Conservation (phyloP, 2,888 invertebrate genomes). For the Trissolcus brochymenae region DNA sequence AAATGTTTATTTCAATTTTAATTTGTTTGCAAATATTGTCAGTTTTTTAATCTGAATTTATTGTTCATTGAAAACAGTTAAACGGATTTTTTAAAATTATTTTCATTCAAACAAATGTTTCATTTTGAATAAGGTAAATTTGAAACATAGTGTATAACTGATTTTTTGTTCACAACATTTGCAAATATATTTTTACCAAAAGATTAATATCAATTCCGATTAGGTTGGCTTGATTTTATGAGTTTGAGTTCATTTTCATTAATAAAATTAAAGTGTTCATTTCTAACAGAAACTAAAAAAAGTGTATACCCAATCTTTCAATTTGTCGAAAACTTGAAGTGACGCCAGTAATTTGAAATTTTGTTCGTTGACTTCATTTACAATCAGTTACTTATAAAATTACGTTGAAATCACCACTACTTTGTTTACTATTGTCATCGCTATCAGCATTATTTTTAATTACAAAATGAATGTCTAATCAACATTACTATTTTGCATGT, state of each 20-base stretch:
- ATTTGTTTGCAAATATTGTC: slow-evolving; percentile 23
- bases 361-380: slow-evolving; percentile 28
- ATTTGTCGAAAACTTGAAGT: slow-evolving; percentile 44
- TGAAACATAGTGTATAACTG: too few species aligned
- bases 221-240: background rate
- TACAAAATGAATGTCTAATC: slow-evolving; percentile 23
- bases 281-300: slow-evolving; percentile 5
- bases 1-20: slow-evolving; percentile 14
- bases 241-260: background rate
- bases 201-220: background rate
- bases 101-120: background rate
- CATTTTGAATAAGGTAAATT: background rate
- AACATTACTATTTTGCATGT: slow-evolving; percentile 42
- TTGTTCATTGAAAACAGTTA: background rate
- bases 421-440: slow-evolving; percentile 29
- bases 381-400: slow-evolving; percentile 21
- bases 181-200: too few species aligned
- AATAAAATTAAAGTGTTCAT: slow-evolving; percentile 11
- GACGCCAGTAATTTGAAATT: slow-evolving; percentile 45
- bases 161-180: too few species aligned
- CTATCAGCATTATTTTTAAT: slow-evolving; percentile 20
- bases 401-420: slow-evolving; percentile 28
- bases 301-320: slow-evolving; percentile 26
- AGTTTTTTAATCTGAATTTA: background rate
- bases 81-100: background rate